Conservation (phyloP, 2,797 vertebrate genomes). For the Chloroceryle amazona region DNA sequence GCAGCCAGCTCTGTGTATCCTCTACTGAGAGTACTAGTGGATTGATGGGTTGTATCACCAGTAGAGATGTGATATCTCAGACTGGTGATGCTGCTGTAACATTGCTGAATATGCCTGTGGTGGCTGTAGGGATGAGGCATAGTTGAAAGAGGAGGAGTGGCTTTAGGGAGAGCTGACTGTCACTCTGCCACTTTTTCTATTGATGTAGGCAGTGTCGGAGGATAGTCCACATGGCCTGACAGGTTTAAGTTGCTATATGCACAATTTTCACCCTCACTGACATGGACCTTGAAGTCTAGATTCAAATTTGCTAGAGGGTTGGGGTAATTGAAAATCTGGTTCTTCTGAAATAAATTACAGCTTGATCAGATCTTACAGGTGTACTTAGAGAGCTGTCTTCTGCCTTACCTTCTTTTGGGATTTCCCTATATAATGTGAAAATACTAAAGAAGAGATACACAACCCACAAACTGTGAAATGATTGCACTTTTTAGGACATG, state of each 20-base stretch:
- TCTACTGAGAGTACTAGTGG: not conserved
- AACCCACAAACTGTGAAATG: not conserved
- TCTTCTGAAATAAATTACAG: not conserved
- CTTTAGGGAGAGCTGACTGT: fast-evolving
- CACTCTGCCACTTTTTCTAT: not conserved
- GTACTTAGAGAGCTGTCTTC: not conserved
- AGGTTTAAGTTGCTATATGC: not conserved
- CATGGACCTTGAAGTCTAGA: not conserved
- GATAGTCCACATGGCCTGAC: not conserved
- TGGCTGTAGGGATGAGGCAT: fast-evolving
- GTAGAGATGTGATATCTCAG: not conserved
- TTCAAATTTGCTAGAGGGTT: not conserved
- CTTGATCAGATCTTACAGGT: not conserved
- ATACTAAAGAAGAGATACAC: not conserved
- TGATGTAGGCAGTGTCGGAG: not conserved
- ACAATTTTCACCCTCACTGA: not conserved
- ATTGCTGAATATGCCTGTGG: not conserved
- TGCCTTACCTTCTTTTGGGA: not conserved
- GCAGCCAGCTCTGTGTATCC: not conserved
- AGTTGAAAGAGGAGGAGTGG: not conserved
- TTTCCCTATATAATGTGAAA: not conserved
- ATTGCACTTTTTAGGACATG: not conserved
- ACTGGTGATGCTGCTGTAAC: not conserved
- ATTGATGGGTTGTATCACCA: not conserved
- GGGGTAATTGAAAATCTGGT: not conserved